phyloP scores from a whole-genome alignment of 2,888 invertebrate species.

The Euzetes globulus region DNA sequence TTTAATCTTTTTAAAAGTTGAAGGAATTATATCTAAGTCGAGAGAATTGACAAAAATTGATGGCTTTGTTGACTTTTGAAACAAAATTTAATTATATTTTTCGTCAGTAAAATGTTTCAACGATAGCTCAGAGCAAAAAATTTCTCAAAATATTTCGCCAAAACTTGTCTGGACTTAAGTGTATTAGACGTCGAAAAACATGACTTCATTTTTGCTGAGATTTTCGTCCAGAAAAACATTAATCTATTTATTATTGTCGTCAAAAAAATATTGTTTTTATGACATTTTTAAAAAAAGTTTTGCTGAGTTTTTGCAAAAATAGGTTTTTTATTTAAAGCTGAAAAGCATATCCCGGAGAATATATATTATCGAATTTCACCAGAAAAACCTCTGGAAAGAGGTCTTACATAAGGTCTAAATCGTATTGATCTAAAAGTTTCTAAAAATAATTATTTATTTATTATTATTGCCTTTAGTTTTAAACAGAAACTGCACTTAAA shows the following conservation, averaged over 20 bases:
- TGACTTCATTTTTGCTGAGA: neutral
- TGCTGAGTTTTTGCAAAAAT: neutral
- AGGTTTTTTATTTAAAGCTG: neutral
- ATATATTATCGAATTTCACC: neutral
- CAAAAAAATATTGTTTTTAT: neutral
- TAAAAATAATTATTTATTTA: slow-evolving; percentile 12
- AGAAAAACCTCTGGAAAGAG: neutral
- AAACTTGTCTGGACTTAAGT: neutral
- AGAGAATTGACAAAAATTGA: neutral
- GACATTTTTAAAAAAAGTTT: neutral
- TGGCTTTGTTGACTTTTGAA: neutral
- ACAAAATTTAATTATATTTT: neutral
- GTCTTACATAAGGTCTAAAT: neutral
- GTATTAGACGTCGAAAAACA: neutral
- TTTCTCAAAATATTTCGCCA: neutral
- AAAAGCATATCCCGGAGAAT: neutral
- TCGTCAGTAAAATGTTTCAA: neutral
- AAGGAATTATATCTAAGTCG: neutral
- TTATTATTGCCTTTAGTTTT: neutral
- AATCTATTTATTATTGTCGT: neutral
- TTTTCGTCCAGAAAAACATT: no score
- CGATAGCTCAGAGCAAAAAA: neutral
- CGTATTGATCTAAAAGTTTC: slow-evolving; percentile 7
- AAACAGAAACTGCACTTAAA: neutral
- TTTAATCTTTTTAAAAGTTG: neutral